Percentiles rank a stretch among this genome's conserved stretches.
These are phyloP conservation scores for Stegodyphus dumicola DNA, from an alignment of 1,140 invertebrate species.

Conservation along the genomic window DNA sequence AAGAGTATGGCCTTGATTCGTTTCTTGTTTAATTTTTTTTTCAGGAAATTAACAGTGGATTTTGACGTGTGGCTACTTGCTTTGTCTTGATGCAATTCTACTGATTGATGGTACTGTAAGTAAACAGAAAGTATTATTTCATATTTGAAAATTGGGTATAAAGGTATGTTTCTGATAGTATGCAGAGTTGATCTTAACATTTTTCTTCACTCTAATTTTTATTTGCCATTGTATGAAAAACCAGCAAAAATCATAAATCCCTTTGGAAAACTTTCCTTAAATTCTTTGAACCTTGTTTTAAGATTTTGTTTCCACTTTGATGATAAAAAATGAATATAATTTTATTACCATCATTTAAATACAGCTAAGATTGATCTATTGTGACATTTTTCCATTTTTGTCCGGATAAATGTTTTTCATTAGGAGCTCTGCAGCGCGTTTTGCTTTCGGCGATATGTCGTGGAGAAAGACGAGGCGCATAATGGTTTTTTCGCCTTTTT, in stretches of 20 bases:
- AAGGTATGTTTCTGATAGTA: conserved; percentile 11
- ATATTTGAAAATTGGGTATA: neutral
- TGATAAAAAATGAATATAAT: neutral
- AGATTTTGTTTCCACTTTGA: neutral
- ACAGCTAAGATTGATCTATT: neutral
- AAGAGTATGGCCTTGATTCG: neutral
- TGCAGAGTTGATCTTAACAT: conserved; percentile 12
- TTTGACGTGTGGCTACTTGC: conserved; percentile 1
- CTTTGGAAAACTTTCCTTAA: conserved; percentile 1
- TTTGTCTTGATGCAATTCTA: conserved; percentile 5
- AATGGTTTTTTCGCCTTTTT: too few relatives aligned
- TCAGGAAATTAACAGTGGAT: conserved; percentile 6
- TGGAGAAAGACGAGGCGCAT: too few relatives aligned
- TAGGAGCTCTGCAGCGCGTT: too few relatives aligned
- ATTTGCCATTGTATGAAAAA: conserved; percentile 11
- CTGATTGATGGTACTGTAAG: conserved; percentile 5
- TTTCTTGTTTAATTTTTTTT: neutral
- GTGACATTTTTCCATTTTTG: neutral
- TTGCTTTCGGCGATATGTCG: too few relatives aligned
- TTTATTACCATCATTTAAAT: conserved; percentile 4
- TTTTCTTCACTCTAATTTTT: neutral
- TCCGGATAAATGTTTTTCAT: neutral
- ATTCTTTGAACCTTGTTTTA: neutral
- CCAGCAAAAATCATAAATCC: neutral
- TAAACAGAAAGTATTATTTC: neutral